Conservation (phyloP, 2,113 vertebrate species). For the Hymenochirus boettgeri region DNA sequence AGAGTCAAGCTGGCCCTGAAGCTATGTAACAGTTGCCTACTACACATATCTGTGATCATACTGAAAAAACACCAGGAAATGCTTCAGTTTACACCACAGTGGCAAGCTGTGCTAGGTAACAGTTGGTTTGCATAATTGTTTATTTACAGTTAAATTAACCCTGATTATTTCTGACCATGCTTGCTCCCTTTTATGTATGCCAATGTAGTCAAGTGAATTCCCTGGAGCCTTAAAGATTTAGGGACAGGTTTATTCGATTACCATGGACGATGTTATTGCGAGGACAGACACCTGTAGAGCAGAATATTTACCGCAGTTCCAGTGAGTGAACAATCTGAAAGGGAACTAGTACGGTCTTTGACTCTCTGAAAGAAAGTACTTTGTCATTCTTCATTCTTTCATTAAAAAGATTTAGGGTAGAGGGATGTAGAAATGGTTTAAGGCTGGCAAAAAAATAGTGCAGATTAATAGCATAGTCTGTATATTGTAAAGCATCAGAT, state of each 20-base stretch:
- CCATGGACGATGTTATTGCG: conserved; percentile 46
- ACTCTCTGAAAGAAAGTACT: conserved; percentile 50
- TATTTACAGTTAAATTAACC: too few relatives aligned
- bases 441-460: conserved; percentile 48
- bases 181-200: too few relatives aligned
- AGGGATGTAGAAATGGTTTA: conserved; percentile 53
- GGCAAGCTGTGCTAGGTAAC: too few relatives aligned
- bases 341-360: conserved; percentile 43
- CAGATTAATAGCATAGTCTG: conserved; percentile 57
- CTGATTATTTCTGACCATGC: too few relatives aligned
- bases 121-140: too few relatives aligned
- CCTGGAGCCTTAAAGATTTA: too few relatives aligned
- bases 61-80: too few relatives aligned
- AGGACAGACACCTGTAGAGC: conserved; percentile 55
- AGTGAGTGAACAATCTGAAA: conserved; percentile 49
- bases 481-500: conserved; percentile 60
- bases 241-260: conserved; percentile 51
- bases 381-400: conserved; percentile 54
- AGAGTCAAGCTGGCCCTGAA: too few relatives aligned
- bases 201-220: conserved; percentile 37
- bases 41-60: too few relatives aligned
- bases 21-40: too few relatives aligned
- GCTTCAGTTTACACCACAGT: too few relatives aligned
- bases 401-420: conserved; percentile 55
- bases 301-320: conserved; percentile 49